Percentiles rank a stretch among this genome's conserved stretches.
These are phyloP conservation scores for Perdita meconis DNA, from an alignment of 2,888 invertebrate genomes.

Conservation along the genomic window DNA sequence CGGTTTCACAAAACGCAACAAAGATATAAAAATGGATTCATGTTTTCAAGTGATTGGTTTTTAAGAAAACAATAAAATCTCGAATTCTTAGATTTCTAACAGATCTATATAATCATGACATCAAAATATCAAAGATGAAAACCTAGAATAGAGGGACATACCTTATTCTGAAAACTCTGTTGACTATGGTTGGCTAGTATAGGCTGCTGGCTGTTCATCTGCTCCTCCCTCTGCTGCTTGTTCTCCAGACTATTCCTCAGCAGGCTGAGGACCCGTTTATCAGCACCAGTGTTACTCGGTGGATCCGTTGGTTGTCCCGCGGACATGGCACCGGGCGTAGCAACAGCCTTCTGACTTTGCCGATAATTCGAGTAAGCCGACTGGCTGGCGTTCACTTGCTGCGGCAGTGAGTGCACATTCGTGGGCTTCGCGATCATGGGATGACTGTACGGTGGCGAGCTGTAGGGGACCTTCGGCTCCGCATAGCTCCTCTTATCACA, in stretches of 20 bases:
- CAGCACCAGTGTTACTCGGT: slow-evolving; percentile 85
- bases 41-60: too few relatives aligned
- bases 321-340: slow-evolving; percentile 66
- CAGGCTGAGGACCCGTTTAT: slow-evolving; percentile 90
- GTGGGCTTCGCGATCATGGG: slow-evolving; percentile 66
- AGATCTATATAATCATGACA: too few relatives aligned
- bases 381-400: slow-evolving; percentile 59
- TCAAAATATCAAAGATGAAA: too few relatives aligned
- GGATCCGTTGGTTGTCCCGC: slow-evolving; percentile 69
- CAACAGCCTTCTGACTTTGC: slow-evolving; percentile 60
- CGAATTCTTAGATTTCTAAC: too few relatives aligned
- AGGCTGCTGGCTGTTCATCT: slow-evolving; percentile 79
- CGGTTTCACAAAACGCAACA: too few relatives aligned
- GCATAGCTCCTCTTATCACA: slow-evolving; percentile 80
- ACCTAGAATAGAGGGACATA: slow-evolving; percentile 35
- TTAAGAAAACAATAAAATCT: too few relatives aligned
- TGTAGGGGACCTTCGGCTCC: slow-evolving; percentile 67
- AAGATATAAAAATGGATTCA: too few relatives aligned
- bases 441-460: slow-evolving; percentile 66
- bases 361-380: slow-evolving; percentile 67
- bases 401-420: slow-evolving; percentile 62
- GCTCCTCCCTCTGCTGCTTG: slow-evolving; percentile 84
- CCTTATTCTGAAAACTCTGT: slow-evolving; percentile 81
- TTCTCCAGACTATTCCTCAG: slow-evolving; percentile 90
- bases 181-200: slow-evolving; percentile 79